Base-by-base conservation (phyloP, 2,797 vertebrate species). In the Lacerta viridis region DNA sequence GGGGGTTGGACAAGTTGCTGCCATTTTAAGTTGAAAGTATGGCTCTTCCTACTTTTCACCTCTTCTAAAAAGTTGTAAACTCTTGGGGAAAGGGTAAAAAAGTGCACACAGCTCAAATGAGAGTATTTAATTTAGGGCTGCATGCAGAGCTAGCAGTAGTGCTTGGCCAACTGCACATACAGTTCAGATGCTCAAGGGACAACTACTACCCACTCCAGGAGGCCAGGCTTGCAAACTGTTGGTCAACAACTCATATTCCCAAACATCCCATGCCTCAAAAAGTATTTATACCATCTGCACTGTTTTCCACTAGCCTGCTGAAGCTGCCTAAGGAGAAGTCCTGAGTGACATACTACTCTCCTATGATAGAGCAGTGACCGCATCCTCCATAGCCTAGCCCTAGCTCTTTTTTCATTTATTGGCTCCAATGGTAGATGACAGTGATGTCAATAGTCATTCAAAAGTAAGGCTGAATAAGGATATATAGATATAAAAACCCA, bases 301-400 rank as follows among this genome's bases (percentile, higher is more conserved):
- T 46, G 46, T 80, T 80, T 80, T 39, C 69, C n/a, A 88, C 46
- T 33, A 83, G n/a, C n/a, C 39, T 80, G 23, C n/a, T 29, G 25
- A 72, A 71, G 61, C 36, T 88, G 27, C n/a, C 46, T 43, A 25
- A 59, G 10, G 29, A 61, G 55, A 25, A 4, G 27, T 1, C 23
- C 50, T 80, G 20, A 27, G 20, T 33, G 43, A 18, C 33, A 78
- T 18, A 71, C 18, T n/a, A 41, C 43, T 7, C 11, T 72, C 25
- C 11, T 20, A 43, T 41, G 36, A 81, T 10, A 64, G 2, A 74
- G 7, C 80, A 61, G 10, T 25, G 80, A 66, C 68, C 29, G 66
- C 50, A 79, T 59, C 82, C 13, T 79, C 74, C 29, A 13, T 39
- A 33, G 61, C 29, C 23, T 5, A 84, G 18, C 18, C 69, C 69